Conservation (phyloP, 2,888 invertebrate species). For the Cabera pusaria region DNA sequence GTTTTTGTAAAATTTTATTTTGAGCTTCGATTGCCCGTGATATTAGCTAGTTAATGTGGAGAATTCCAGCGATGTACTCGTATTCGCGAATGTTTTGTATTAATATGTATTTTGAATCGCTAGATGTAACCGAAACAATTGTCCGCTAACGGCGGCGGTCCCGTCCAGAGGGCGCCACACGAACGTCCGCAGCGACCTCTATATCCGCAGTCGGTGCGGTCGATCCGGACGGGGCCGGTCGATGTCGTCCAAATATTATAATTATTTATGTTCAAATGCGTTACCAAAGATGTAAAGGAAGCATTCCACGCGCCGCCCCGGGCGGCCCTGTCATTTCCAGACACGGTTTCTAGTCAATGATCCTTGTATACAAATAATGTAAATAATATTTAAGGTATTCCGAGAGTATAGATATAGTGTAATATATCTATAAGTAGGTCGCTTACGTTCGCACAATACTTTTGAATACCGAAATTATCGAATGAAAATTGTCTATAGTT, state of each 20-base stretch:
- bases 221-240: too few species aligned
- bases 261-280: constrained; percentile 67
- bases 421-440: constrained; percentile 56
- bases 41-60: constrained; percentile 71
- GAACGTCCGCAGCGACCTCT: too few species aligned
- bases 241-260: constrained; percentile 41
- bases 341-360: constrained; percentile 78
- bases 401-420: constrained; percentile 58
- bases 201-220: too few species aligned
- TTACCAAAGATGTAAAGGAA: constrained; percentile 72
- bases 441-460: constrained; percentile 72
- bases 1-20: constrained; percentile 74
- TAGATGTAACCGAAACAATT: constrained; percentile 16
- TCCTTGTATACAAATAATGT: constrained; percentile 72
- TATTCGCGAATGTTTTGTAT: constrained; percentile 38
- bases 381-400: constrained; percentile 67
- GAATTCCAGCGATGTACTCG: constrained; percentile 41
- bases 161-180: too few species aligned
- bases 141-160: too few species aligned
- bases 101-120: constrained; percentile 27
- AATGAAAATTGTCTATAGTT: constrained; percentile 15
- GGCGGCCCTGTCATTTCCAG: constrained; percentile 48
- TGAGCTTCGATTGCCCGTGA: constrained; percentile 67
- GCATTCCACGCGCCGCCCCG: constrained; percentile 49
- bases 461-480: constrained; percentile 38